Evolutionary conservation across 2,888 invertebrate species (phyloP).

Genomic region (Penaeus monodon): DNA sequence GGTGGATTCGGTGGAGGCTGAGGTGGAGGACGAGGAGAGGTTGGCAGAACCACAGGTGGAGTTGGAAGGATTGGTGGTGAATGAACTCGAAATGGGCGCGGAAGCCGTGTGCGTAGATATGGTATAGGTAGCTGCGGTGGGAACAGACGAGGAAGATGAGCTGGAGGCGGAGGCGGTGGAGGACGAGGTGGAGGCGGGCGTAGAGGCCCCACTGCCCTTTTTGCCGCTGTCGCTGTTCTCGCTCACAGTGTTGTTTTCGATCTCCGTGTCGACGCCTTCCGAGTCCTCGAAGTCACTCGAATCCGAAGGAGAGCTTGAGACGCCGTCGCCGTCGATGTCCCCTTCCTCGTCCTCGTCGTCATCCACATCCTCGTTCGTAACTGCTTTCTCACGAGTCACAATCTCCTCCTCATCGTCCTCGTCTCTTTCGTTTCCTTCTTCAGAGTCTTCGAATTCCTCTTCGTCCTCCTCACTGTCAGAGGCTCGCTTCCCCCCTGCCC

Average conservation of each 20-base stretch:
- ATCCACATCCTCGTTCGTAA: not conserved
- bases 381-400: too few species aligned
- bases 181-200: too few species aligned
- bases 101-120: too few species aligned
- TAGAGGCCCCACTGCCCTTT: not conserved
- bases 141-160: too few species aligned
- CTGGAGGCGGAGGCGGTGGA: too few species aligned
- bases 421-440: constrained; percentile 18
- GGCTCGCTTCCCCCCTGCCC: too few species aligned
- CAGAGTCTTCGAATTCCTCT: constrained; percentile 2
- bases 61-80: too few species aligned
- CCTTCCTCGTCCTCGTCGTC: not conserved
- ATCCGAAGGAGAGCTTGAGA: constrained; percentile 8
- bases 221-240: not conserved
- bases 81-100: too few species aligned
- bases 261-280: constrained; percentile 25
- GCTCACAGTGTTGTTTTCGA: constrained; percentile 15
- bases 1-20: too few species aligned
- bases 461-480: not conserved
- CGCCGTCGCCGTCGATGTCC: constrained; percentile 1
- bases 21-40: too few species aligned
- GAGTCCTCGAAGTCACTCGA: constrained; percentile 34
- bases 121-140: too few species aligned
- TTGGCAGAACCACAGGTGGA: too few species aligned
- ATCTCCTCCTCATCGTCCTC: not conserved